phyloP scores from a whole-genome alignment of 2,888 invertebrate species.

The Cremastinae sp. region DNA sequence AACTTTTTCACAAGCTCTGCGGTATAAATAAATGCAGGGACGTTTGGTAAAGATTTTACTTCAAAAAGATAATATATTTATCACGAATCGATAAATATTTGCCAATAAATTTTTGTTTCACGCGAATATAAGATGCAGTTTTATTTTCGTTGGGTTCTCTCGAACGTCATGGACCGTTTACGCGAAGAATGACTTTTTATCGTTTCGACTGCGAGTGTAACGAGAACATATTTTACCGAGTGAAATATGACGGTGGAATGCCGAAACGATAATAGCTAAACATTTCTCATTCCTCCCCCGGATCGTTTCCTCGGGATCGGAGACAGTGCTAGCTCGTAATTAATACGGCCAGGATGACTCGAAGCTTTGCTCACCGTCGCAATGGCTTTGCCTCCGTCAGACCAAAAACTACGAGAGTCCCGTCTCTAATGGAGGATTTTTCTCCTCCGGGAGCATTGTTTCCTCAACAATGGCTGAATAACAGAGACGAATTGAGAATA shows the following conservation, averaged over 20 bases:
- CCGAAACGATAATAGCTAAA: conserved; percentile 46
- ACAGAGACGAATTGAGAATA: conserved; percentile 12
- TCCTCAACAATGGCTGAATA: conserved; percentile 7
- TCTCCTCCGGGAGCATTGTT: conserved; percentile 16
- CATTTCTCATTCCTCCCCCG: conserved; percentile 43
- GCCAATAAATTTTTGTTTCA: too few relatives aligned
- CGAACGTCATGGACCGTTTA: too few relatives aligned
- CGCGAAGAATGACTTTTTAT: too few relatives aligned
- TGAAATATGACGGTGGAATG: not conserved
- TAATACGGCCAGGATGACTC: conserved; percentile 60
- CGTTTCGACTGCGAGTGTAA: not conserved
- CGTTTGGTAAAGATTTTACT: too few relatives aligned
- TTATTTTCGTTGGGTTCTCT: too few relatives aligned
- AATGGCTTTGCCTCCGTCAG: conserved; percentile 12
- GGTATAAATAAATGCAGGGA: not conserved
- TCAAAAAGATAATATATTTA: too few relatives aligned
- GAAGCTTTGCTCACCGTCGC: conserved; percentile 58
- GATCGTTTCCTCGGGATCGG: conserved; percentile 32
- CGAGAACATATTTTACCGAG: conserved; percentile 14
- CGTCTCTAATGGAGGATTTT: conserved; percentile 8
- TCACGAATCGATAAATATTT: too few relatives aligned
- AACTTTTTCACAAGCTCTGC: not conserved
- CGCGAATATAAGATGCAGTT: too few relatives aligned
- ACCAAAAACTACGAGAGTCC: not conserved
- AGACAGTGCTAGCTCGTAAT: conserved; percentile 53